Percentiles rank a stretch among this genome's conserved stretches.
phyloP scores from a whole-genome alignment of 92 coral and sea anemone genomes.

The Phenganax stokvisi region DNA sequence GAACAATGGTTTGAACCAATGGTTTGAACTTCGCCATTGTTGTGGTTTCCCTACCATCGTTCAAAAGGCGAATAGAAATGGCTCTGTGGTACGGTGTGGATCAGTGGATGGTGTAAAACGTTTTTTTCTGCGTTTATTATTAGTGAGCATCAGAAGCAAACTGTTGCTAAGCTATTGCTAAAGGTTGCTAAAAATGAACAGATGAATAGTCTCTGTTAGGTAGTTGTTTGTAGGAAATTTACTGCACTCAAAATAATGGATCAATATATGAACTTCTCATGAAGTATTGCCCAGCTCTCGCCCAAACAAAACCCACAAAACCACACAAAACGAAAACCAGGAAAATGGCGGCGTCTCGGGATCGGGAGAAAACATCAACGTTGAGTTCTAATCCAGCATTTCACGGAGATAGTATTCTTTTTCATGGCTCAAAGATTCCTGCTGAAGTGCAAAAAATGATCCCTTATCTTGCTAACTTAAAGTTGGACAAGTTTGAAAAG shows the following conservation, averaged over 20 bases:
- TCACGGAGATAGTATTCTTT: slow-evolving; percentile 61
- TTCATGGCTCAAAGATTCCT: slow-evolving; percentile 88
- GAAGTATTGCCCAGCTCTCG: background rate
- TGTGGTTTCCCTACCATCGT: background rate
- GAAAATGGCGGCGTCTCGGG: slow-evolving; percentile 1
- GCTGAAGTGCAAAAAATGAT: slow-evolving; percentile 75
- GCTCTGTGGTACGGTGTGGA: too few species aligned
- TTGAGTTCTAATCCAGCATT: slow-evolving; percentile 48
- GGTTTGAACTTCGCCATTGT: background rate
- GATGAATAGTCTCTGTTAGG: too few species aligned
- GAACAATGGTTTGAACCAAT: background rate
- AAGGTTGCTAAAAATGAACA: too few species aligned
- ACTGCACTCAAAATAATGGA: background rate
- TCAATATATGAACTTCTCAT: background rate
- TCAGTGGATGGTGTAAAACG: too few species aligned
- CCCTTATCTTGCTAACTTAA: slow-evolving; percentile 63
- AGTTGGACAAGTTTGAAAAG: slow-evolving; percentile 68
- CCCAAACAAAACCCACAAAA: too few species aligned
- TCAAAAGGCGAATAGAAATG: background rate
- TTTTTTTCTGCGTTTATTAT: too few species aligned
- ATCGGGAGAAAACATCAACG: slow-evolving; percentile 84
- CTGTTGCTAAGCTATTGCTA: too few species aligned
- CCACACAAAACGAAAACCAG: background rate
- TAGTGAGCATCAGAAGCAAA: too few species aligned
- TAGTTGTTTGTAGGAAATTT: too few species aligned